Percentiles rank a stretch among this genome's conserved stretches.
Evolutionary conservation across 2,113 vertebrate genomes (phyloP).

Genomic region (Scolopax mira): DNA sequence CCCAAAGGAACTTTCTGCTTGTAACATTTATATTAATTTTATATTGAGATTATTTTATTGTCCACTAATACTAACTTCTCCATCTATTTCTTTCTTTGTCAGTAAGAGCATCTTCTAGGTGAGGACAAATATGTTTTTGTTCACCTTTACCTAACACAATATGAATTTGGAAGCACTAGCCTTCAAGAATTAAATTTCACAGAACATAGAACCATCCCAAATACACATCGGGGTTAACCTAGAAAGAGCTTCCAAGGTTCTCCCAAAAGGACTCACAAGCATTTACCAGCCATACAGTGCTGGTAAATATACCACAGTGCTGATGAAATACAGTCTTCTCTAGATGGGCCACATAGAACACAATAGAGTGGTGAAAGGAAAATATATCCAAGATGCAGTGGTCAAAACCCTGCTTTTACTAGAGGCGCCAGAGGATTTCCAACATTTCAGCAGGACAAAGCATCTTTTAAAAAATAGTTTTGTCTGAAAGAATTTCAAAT

Average conservation of each 20-base stretch:
- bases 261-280: not conserved
- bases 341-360: not conserved
- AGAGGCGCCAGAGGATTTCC: not conserved
- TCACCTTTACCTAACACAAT: not conserved
- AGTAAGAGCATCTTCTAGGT: not conserved
- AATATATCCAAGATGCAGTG: not conserved
- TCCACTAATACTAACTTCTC: not conserved
- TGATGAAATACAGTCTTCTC: not conserved
- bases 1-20: not conserved
- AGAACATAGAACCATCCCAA: not conserved
- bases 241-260: not conserved
- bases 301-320: not conserved
- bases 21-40: not conserved
- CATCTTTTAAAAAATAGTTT: not conserved
- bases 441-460: not conserved
- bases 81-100: not conserved
- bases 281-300: not conserved
- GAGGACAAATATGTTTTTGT: not conserved
- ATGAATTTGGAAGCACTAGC: not conserved
- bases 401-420: not conserved
- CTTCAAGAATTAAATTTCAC: not conserved
- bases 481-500: not conserved
- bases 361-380: not conserved
- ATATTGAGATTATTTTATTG: not conserved
- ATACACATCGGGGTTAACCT: not conserved